Conservation (phyloP, 2,113 vertebrate species). For the Hippocampus zosterae region DNA sequence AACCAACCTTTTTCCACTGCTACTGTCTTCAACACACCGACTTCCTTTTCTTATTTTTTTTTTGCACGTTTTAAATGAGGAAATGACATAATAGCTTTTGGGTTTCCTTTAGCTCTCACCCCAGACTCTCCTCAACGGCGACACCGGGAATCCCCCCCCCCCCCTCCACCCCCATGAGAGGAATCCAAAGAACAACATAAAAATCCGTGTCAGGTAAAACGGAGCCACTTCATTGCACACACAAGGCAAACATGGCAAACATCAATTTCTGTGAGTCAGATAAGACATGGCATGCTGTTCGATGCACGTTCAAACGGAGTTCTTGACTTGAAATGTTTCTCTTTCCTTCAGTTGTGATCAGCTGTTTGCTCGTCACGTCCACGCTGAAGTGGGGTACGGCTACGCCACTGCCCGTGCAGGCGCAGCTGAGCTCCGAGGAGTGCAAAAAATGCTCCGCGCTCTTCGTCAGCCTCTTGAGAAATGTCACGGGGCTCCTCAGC, state of each 20-base stretch:
- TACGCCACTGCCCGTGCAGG: constrained; percentile 10
- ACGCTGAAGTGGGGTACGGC: constrained; percentile 17
- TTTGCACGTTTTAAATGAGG: background rate
- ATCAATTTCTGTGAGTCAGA: constrained; percentile 46
- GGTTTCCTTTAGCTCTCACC: background rate
- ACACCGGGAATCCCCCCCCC: constrained; percentile 20
- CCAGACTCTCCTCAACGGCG: background rate
- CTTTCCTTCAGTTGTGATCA: constrained; percentile 29
- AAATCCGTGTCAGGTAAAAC: constrained; percentile 23
- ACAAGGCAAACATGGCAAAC: constrained; percentile 24
- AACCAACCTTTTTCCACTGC: background rate
- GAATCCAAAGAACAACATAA: background rate
- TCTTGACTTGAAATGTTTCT: background rate
- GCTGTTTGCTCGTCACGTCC: constrained; percentile 40
- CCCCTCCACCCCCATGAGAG: constrained; percentile 1
- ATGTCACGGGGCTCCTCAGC: constrained; percentile 6
- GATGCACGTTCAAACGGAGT: background rate
- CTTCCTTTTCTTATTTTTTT: background rate
- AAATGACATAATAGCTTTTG: background rate
- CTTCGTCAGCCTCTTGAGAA: constrained; percentile 36
- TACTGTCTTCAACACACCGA: background rate
- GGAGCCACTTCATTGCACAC: background rate
- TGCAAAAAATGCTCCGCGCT: background rate
- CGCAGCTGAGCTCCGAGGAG: background rate
- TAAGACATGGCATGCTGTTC: background rate